These are phyloP conservation scores for Dryobota labecula DNA, from an alignment of 2,888 invertebrate species.

Conservation along the genomic window DNA sequence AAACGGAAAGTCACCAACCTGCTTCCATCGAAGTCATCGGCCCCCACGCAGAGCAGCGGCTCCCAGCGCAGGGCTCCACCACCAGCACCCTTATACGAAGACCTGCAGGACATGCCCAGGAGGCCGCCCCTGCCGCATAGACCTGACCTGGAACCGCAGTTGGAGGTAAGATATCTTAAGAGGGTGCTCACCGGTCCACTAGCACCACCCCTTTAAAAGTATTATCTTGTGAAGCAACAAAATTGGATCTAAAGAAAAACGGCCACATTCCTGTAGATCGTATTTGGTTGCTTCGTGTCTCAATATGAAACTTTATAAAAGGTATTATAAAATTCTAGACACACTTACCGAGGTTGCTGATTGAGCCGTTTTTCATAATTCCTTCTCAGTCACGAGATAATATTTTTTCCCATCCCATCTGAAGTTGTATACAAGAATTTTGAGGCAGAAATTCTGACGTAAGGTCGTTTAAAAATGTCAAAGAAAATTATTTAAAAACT, in stretches of 20 bases:
- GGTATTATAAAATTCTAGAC: too few species aligned
- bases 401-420: too few species aligned
- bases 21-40: slow-evolving; percentile 95
- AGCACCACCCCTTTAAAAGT: too few species aligned
- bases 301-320: too few species aligned
- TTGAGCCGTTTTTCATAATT: too few species aligned
- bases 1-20: slow-evolving; percentile 96
- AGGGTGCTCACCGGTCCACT: too few species aligned
- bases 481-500: background rate
- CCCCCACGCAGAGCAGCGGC: slow-evolving; percentile 85
- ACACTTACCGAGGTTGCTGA: too few species aligned
- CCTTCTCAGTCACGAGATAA: too few species aligned
- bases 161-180: slow-evolving; percentile 80
- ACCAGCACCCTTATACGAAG: slow-evolving; percentile 94
- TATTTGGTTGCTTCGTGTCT: too few species aligned
- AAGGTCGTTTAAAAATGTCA: background rate
- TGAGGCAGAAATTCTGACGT: background rate
- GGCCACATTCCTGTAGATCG: too few species aligned
- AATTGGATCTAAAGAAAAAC: too few species aligned
- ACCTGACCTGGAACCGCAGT: slow-evolving; percentile 86
- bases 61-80: slow-evolving; percentile 89
- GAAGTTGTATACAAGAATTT: background rate
- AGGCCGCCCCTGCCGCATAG: slow-evolving; percentile 88
- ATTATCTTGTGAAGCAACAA: too few species aligned
- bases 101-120: slow-evolving; percentile 92